Base-by-base conservation (phyloP, 2,888 invertebrate genomes). In the Sturmia bella region DNA sequence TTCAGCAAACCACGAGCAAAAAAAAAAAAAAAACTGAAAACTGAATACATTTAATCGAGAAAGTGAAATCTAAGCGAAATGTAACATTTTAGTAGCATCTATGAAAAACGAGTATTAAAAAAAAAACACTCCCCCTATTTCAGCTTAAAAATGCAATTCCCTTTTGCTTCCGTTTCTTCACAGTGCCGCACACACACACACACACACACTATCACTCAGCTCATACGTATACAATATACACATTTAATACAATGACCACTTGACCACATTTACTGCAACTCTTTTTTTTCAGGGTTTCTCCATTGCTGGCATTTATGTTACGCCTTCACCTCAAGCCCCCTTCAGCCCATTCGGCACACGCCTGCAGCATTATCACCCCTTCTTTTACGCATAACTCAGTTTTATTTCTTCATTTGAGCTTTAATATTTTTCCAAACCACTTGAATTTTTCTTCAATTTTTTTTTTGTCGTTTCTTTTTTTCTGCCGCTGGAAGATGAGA, bases 31-130 rank as follows among this genome's bases (percentile, higher is more conserved):
- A 37, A 56, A 6, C 41, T 21, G 12, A 37, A 13, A 48, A 32
- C 48, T 0, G 50, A 11, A 70, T 27, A 32, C 13, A 37, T 45
- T 27, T 43, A 21, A 27, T 21, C 6, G 52, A 68, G 64, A 76
- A 82, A 82, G 69, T 72, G 61, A 80, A 80, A 80, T 61, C 72
- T 68, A 75, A 75, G 54, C 76, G 48, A 77, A 81, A 77, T 77
- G 74, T 70, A 54, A 74, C 64, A 69, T 54, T 82, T 74, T n/a
- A 50, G 50, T 32, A 68, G 12, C 2, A 69, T 15, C 43, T 13
- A 13, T 19, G 17, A 32, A 37, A 59, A 7, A 6, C 32, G 6
- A 17, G 6, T 45, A n/a, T 5, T 15, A 12, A 27, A 32, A 11
- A 48, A 17, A 63, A 50, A 61, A 54, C 17, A 1, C 12, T 37